phyloP scores from a whole-genome alignment of 2,797 vertebrate species.

The Chiloscyllium punctatum region DNA sequence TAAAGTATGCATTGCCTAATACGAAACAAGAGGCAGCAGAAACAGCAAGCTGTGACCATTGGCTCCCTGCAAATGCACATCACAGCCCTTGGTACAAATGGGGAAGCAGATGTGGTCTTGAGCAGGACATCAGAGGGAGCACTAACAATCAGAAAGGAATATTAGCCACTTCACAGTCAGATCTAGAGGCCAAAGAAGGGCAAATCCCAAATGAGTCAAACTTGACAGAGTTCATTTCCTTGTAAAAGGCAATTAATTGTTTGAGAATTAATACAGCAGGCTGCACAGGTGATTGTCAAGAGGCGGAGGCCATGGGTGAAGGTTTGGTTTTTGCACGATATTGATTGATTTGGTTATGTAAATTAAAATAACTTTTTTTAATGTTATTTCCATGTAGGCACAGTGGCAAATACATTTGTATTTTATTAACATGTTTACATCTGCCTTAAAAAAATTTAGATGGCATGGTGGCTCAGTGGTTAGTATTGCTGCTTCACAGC shows the following conservation, averaged over 20 bases:
- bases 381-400: neutral
- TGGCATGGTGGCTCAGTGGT: too few relatives aligned
- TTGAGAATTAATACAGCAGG: constrained; percentile 58
- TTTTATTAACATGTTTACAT: neutral
- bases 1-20: constrained; percentile 46
- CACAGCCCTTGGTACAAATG: constrained; percentile 84
- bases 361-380: neutral
- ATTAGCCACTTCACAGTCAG: constrained; percentile 89
- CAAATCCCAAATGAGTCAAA: constrained; percentile 87
- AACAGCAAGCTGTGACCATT: constrained; percentile 49
- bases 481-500: too few relatives aligned
- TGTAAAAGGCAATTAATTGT: constrained; percentile 81
- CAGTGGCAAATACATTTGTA: neutral
- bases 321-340: neutral
- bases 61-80: constrained; percentile 71
- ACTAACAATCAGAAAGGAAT: constrained; percentile 61
- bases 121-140: constrained; percentile 55
- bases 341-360: neutral
- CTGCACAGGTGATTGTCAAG: constrained; percentile 42
- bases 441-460: neutral
- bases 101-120: constrained; percentile 78
- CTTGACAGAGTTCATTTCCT: constrained; percentile 87
- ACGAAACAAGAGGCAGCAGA: constrained; percentile 48
- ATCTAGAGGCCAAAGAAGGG: constrained; percentile 90
- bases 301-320: constrained; percentile 3